Base-by-base conservation (phyloP, 2,797 vertebrate species). In the Orestias chungarensis region DNA sequence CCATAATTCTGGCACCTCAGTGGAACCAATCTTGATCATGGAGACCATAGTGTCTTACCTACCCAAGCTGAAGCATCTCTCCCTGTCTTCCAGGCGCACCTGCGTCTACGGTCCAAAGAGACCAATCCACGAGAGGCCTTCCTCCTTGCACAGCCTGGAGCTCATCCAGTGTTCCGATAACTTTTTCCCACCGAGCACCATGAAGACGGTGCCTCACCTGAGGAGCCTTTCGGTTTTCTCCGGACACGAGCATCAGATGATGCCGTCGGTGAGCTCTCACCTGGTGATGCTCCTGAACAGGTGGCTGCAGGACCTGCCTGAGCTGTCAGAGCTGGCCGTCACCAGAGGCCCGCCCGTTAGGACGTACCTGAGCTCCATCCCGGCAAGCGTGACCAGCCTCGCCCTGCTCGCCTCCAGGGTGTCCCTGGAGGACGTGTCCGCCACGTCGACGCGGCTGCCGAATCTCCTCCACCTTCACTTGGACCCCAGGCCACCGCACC, bases 401-500 rank as follows among this genome's bases (percentile, higher is more conserved):
- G 82, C 83, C 0, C 73, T 92, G 65, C 20, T 81, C n/a, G 65
- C 69, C 1, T 11, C 69, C 9, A 46, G 52, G 0, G 15, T 89
- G 15, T 78, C 74, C 1, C 33, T 59, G 0, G 11, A 38, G 25
- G 87, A 91, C 44, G 62, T 92, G 79, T 46, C n/a, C 2, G 67
- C 72, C 0, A 0, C 88, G 4, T 79, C 85, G 0, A 40, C 1
- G 1, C 83, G 29, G 64, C 40, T 88, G 17, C 90, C 90, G 4
- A 23, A 86, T 62, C 89, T 92, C 49, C 80, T 78, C 7, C 90
- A 87, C 52, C 87, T 93, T 9, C 87, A 90, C 64, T 2, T 93
- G 0, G 88, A 92, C 64, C 18, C 78, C 1, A 88, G 86, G 89
- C 86, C 85, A 4, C 83, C 76, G 20, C 52, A 61, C 49, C 25